These are phyloP conservation scores for Leucophenga montana DNA, from an alignment of 2,888 invertebrate species.

Conservation along the genomic window DNA sequence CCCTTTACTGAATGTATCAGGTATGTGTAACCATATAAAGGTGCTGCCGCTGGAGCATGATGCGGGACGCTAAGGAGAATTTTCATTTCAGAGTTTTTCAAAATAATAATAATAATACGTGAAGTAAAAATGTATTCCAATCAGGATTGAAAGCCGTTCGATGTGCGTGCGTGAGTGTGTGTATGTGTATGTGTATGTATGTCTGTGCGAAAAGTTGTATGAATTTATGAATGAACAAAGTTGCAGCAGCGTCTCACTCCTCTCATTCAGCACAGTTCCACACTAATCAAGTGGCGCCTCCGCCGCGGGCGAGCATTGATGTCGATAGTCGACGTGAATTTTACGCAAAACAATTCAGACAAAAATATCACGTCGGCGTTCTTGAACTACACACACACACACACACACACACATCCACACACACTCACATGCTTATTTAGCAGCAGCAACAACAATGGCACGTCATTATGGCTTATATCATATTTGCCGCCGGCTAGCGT, in stretches of 20 bases:
- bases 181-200: slow-evolving; percentile 47
- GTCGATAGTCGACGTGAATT: slow-evolving; percentile 9
- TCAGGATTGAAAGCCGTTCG: slow-evolving; percentile 51
- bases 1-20: neutral
- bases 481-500: slow-evolving; percentile 24
- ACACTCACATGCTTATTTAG: slow-evolving; percentile 14
- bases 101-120: slow-evolving; percentile 40
- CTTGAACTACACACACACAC: slow-evolving; percentile 32
- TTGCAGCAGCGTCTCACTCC: neutral
- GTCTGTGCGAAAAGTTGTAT: slow-evolving; percentile 18
- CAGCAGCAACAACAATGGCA: slow-evolving; percentile 29
- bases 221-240: slow-evolving; percentile 52
- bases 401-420: slow-evolving; percentile 27
- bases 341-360: slow-evolving; percentile 38
- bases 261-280: neutral
- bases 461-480: slow-evolving; percentile 22
- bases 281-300: slow-evolving; percentile 47
- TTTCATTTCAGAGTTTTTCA: slow-evolving; percentile 54
- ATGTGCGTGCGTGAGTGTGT: slow-evolving; percentile 41
- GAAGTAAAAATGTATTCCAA: slow-evolving; percentile 57
- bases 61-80: slow-evolving; percentile 60
- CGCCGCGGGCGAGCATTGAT: slow-evolving; percentile 11
- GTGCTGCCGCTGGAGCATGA: slow-evolving; percentile 62
- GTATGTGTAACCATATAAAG: slow-evolving; percentile 52
- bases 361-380: slow-evolving; percentile 50